A percentile compares a stretch with the other conserved stretches of the same genome.
phyloP scores from a whole-genome alignment of 2,888 invertebrate genomes.

The Apamea epomidion region DNA sequence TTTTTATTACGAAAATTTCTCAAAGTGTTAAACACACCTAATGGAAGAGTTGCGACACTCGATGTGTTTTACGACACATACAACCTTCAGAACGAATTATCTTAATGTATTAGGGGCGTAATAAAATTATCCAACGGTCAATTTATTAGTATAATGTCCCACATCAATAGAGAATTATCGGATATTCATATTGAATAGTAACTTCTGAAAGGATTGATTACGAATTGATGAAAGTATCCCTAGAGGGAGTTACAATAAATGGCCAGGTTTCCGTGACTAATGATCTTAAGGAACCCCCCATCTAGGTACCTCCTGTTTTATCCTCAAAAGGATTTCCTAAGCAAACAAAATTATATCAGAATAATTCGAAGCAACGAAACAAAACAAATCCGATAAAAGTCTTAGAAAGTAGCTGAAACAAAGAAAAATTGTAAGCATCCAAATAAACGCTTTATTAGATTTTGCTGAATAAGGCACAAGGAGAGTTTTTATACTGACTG shows the following conservation, averaged over 20 bases:
- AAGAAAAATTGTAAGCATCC: constrained; percentile 62
- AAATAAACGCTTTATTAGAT: constrained; percentile 66
- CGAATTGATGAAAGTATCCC: constrained; percentile 1
- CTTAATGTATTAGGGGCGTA: constrained; percentile 39
- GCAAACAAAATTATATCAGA: constrained; percentile 59
- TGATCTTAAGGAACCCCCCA: constrained; percentile 5
- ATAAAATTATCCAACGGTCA: constrained; percentile 53
- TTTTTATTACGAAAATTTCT: constrained; percentile 28
- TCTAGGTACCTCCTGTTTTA: constrained; percentile 13
- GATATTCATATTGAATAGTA: constrained; percentile 15
- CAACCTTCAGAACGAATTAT: constrained; percentile 54
- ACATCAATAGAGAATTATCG: constrained; percentile 23
- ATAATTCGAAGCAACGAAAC: constrained; percentile 63
- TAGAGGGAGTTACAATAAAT: constrained; percentile 13
- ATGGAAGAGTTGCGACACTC: constrained; percentile 48
- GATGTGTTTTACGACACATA: constrained; percentile 59
- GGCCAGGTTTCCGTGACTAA: constrained; percentile 19
- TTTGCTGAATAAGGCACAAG: constrained; percentile 55
- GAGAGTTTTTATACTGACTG: constrained; percentile 55
- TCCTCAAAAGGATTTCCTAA: constrained; percentile 51
- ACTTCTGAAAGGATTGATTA: constrained; percentile 23
- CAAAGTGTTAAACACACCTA: constrained; percentile 43
- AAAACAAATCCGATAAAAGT: constrained; percentile 65
- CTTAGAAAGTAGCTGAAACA: constrained; percentile 56
- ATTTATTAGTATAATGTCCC: constrained; percentile 36